Evolutionary conservation across 2,888 invertebrate species (phyloP), one percentile per base, ranked within the genome.

Genomic region (Aspidiotus destructor): DNA sequence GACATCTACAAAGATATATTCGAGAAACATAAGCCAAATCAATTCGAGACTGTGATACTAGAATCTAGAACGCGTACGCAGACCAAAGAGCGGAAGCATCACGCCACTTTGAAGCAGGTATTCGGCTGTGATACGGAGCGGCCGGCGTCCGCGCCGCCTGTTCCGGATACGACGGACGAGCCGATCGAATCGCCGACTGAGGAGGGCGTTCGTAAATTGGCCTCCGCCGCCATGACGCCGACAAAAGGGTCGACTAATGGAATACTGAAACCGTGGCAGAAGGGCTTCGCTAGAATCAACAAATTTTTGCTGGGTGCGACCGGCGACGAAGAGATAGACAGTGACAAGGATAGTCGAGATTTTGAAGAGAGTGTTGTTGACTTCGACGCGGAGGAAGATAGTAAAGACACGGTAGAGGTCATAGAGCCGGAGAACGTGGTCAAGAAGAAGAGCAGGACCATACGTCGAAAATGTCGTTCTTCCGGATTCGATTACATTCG

Each of bases 401-500:
- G 69, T 58, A 69, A 62, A 58, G 71, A 67, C 48, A 48, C 41
- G 52, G 57, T 48, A 41, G 55, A 57, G 53, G n/a, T 52, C n/a
- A 44, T 41, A n/a, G 60, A 60, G 62, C 17, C 48, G 16, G 60
- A 53, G 15, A 62, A 44, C 48, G 67, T 68, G 41, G 55, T 54
- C 13, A 70, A 69, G 64, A 70, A 69, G 44, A 68, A 65, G 16
- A 71, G 69, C 53, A 72, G 72, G 69, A 72, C 71, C 15, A 70
- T 74, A 61, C 79, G 88, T 73, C 80, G 88, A 72, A 89, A 88
- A 79, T 85, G 88, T 75, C 76, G 77, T 69, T 88, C 88, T 10
- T 89, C 88, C 13, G 89, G 89, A 8, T 92, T 92, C 77, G 92
- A 92, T 80, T 92, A 92, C 73, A 89, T 92, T 71, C 81, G 91